Conservation (phyloP, 2,113 vertebrate species). For the Macrotis lagotis region DNA sequence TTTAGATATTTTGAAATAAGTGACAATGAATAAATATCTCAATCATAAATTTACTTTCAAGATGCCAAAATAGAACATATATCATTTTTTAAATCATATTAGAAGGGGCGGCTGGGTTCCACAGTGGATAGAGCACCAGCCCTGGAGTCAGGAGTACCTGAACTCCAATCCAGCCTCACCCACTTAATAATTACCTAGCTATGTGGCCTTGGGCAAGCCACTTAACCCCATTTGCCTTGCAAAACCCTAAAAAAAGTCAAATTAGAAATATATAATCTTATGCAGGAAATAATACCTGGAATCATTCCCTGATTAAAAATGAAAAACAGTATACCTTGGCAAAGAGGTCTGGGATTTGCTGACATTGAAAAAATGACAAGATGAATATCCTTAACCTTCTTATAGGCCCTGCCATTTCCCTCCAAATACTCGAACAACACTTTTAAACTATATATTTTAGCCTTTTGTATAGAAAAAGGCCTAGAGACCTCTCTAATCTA, state of each 20-base stretch:
- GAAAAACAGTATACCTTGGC: background rate
- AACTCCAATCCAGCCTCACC: too few species aligned
- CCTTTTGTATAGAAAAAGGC: background rate
- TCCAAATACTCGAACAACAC: background rate
- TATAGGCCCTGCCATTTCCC: background rate
- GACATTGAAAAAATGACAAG: background rate
- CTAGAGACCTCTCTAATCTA: background rate
- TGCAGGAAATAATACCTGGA: background rate
- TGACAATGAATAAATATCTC: background rate
- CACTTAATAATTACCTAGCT: too few species aligned
- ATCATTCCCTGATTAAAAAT: background rate
- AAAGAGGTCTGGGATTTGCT: background rate
- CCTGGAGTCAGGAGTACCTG: too few species aligned
- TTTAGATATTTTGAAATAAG: background rate
- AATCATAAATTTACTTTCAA: background rate
- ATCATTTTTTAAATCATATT: background rate
- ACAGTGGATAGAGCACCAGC: too few species aligned
- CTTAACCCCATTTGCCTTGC: too few species aligned
- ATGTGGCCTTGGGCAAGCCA: too few species aligned
- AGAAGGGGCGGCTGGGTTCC: too few species aligned
- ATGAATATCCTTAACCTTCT: background rate
- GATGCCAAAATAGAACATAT: background rate
- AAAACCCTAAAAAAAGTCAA: too few species aligned
- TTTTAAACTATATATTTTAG: background rate
- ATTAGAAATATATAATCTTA: background rate